Percentiles rank a stretch among this genome's conserved stretches.
Conservation (phyloP, 1,140 invertebrate species). For the Amphibalanus amphitrite region DNA sequence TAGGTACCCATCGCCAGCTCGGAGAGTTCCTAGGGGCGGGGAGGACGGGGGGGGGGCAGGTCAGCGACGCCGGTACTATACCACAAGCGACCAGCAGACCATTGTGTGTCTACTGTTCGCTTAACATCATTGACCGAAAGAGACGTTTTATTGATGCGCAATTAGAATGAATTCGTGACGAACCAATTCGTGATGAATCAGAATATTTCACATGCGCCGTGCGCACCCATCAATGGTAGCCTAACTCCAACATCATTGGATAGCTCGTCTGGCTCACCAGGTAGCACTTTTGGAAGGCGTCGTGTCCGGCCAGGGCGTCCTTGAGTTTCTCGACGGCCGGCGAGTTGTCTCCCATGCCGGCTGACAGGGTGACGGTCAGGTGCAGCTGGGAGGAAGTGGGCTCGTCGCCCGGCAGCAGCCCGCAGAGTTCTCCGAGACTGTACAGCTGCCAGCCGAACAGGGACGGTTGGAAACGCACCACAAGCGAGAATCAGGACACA, state of each 20-base stretch:
- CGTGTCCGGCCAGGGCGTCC: constrained; percentile 74
- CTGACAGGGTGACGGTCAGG: constrained; percentile 71
- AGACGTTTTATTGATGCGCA: too few relatives aligned
- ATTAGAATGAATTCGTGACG: too few relatives aligned
- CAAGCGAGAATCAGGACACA: too few relatives aligned
- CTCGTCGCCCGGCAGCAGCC: constrained; percentile 62
- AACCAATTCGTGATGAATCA: too few relatives aligned
- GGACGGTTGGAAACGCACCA: too few relatives aligned
- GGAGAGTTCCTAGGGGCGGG: constrained; percentile 48
- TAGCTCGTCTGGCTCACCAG: constrained; percentile 37
- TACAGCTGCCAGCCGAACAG: too few relatives aligned
- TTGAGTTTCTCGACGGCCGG: constrained; percentile 63
- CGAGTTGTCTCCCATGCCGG: constrained; percentile 49
- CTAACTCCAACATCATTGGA: too few relatives aligned
- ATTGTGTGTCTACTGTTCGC: too few relatives aligned
- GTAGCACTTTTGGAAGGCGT: constrained; percentile 75
- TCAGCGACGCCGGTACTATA: not conserved
- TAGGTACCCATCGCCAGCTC: constrained; percentile 92
- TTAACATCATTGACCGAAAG: too few relatives aligned
- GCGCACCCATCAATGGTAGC: too few relatives aligned
- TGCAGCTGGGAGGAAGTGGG: constrained; percentile 74
- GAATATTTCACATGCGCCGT: too few relatives aligned
- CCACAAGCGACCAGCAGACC: too few relatives aligned
- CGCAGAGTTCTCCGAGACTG: constrained; percentile 80
- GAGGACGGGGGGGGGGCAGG: not conserved